Conservation (phyloP, 2,888 invertebrate species). For the Plagodis pulveraria region DNA sequence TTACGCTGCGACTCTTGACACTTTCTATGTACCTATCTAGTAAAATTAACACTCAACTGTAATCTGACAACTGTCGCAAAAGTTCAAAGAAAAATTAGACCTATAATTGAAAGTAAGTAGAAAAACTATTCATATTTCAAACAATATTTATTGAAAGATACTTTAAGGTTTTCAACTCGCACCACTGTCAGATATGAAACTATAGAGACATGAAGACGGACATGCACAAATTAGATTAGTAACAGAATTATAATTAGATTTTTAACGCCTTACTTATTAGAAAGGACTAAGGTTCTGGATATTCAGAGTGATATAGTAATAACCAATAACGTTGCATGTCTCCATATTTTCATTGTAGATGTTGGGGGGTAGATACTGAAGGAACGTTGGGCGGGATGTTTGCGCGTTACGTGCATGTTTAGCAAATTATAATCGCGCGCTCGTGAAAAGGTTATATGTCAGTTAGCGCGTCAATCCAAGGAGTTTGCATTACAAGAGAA, state of each 20-base stretch:
- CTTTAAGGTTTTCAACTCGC: conserved; percentile 8
- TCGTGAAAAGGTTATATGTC: no score
- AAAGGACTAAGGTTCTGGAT: conserved; percentile 1
- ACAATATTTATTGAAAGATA: neutral
- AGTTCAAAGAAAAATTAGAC: no score
- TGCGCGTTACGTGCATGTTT: conserved; percentile 14
- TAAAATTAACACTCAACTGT: no score
- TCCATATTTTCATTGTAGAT: conserved; percentile 39
- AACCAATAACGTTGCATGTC: conserved; percentile 23
- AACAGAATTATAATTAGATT: conserved; percentile 18
- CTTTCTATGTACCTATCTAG: no score
- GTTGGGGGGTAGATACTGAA: conserved; percentile 34
- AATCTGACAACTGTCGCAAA: no score
- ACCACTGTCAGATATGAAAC: conserved; percentile 19
- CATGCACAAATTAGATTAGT: conserved; percentile 35
- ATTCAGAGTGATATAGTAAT: conserved; percentile 9
- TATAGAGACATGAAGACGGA: conserved; percentile 22
- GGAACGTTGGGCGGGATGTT: conserved; percentile 35
- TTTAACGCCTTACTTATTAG: conserved; percentile 14
- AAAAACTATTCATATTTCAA: no score
- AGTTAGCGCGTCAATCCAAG: no score
- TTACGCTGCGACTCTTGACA: no score
- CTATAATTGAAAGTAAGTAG: no score
- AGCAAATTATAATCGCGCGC: no score
- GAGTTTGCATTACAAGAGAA: no score